A percentile compares a stretch with the other conserved stretches of the same genome.
phyloP scores from a whole-genome alignment of 2,797 vertebrate species.

The Urocyon cinereoargenteus region DNA sequence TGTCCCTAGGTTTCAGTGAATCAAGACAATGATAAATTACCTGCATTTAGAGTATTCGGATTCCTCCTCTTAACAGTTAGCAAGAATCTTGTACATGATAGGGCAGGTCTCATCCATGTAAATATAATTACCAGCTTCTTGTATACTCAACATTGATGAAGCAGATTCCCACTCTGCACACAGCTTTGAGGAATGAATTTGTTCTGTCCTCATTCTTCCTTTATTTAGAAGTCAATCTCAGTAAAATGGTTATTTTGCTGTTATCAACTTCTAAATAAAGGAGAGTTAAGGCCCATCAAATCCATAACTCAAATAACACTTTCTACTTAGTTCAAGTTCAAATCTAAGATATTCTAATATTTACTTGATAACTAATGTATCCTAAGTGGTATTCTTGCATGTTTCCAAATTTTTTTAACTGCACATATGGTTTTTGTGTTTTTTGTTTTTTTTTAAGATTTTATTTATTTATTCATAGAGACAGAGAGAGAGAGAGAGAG shows the following conservation, averaged over 20 bases:
- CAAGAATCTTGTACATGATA: conserved; percentile 69
- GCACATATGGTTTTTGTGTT: background rate
- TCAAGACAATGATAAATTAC: conserved; percentile 77
- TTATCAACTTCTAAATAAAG: conserved; percentile 55
- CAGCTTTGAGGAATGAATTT: conserved; percentile 15
- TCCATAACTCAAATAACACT: conserved; percentile 23
- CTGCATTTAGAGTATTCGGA: conserved; percentile 67
- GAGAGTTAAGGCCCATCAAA: conserved; percentile 49
- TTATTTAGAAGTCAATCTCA: conserved; percentile 54
- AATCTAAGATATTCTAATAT: conserved; percentile 46
- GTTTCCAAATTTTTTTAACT: background rate
- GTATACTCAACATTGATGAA: conserved; percentile 59
- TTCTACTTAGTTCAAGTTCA: conserved; percentile 50
- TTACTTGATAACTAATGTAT: conserved; percentile 25
- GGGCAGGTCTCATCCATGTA: conserved; percentile 58
- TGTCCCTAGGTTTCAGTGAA: conserved; percentile 55
- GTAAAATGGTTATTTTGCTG: conserved; percentile 38
- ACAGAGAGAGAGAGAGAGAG: no score
- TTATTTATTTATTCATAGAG: no score
- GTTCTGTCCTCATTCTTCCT: conserved; percentile 33
- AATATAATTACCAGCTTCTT: conserved; percentile 71
- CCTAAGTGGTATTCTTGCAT: background rate
- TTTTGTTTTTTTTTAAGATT: no score
- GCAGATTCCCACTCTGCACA: conserved; percentile 49
- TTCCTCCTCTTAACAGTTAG: conserved; percentile 70